phyloP scores from a whole-genome alignment of 1,140 invertebrate species.

The Delia radicum region DNA sequence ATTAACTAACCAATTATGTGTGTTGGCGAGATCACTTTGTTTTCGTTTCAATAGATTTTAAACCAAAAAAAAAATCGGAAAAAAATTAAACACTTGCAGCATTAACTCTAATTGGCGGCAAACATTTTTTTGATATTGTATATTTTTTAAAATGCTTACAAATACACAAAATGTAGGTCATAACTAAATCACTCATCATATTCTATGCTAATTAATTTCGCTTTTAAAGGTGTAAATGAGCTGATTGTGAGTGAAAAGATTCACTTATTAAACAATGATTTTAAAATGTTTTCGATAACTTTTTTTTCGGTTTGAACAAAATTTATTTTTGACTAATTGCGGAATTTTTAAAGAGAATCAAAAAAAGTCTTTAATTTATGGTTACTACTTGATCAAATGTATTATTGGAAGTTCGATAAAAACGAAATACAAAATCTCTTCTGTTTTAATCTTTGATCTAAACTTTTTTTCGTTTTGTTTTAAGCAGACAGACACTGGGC shows the following conservation, averaged over 20 bases:
- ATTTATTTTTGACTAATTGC: slow-evolving; percentile 15
- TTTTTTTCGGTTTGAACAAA: not conserved
- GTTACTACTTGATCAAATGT: not conserved
- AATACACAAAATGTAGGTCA: not conserved
- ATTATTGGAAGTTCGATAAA: not conserved
- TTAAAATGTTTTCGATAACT: too few species aligned
- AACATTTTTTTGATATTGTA: not conserved
- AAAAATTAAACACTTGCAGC: not conserved
- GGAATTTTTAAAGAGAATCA: not conserved
- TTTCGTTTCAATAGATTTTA: too few species aligned
- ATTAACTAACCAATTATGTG: too few species aligned
- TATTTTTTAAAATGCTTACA: not conserved
- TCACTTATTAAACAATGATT: not conserved
- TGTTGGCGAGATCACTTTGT: too few species aligned
- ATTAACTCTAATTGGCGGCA: not conserved
- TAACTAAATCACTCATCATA: not conserved
- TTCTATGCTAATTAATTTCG: not conserved
- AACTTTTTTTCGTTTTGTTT: not conserved
- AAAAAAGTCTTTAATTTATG: not conserved
- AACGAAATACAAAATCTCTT: slow-evolving; percentile 7
- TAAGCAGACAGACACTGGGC: not conserved
- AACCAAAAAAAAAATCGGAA: too few species aligned
- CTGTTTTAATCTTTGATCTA: not conserved
- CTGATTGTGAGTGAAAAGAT: not conserved
- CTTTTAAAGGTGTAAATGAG: not conserved